A percentile compares a stretch with the other conserved stretches of the same genome.
phyloP scores from a whole-genome alignment of 2,113 vertebrate species.

The Loxodonta africana region DNA sequence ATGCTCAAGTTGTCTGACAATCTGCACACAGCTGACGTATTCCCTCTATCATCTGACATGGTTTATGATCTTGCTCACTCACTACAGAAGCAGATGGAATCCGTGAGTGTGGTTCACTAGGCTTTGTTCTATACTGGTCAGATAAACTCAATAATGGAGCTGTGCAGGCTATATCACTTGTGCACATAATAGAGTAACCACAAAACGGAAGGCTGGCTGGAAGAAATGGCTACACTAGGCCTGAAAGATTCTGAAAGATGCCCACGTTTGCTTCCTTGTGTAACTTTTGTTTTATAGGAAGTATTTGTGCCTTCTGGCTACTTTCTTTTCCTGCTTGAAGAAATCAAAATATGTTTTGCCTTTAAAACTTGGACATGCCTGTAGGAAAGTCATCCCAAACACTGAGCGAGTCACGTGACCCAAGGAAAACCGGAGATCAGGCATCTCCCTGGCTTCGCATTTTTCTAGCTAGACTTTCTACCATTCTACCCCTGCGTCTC shows the following conservation, averaged over 20 bases:
- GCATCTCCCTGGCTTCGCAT: constrained; percentile 44
- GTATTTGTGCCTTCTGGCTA: neutral
- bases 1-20: neutral
- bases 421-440: neutral
- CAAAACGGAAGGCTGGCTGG: neutral
- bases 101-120: neutral
- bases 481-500: neutral
- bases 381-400: constrained; percentile 10
- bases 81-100: neutral
- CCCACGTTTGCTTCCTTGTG: neutral
- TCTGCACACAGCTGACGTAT: neutral
- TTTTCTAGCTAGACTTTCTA: constrained; percentile 57
- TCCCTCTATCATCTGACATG: neutral
- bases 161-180: neutral
- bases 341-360: constrained; percentile 22
- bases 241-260: neutral
- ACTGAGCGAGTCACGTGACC: neutral
- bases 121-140: constrained; percentile 9
- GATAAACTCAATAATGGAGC: neutral
- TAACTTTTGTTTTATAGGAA: neutral
- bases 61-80: neutral
- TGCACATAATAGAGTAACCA: neutral
- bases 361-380: neutral
- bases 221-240: neutral
- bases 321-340: neutral